Evolutionary conservation across 2,888 invertebrate species (phyloP).

Genomic region (Eupithecia tripunctaria): DNA sequence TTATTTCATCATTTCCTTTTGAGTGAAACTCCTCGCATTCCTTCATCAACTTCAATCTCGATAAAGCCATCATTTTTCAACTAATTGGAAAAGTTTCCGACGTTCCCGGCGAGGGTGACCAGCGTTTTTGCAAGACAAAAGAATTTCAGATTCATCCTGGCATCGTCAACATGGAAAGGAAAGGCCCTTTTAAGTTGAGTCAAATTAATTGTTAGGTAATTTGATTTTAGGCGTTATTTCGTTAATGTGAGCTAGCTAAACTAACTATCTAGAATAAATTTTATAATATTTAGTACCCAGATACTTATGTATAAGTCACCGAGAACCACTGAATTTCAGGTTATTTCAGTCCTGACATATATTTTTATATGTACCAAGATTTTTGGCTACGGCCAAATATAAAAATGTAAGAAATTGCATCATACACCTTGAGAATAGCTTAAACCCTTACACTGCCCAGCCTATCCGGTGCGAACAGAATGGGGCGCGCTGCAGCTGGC

Average conservation of each 20-base stretch:
- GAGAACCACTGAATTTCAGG: not conserved
- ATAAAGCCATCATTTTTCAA: slow-evolving; percentile 50
- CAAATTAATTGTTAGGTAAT: not conserved
- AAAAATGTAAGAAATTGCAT: not conserved
- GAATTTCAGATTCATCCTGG: not conserved
- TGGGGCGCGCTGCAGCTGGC: not conserved
- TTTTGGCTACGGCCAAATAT: not conserved
- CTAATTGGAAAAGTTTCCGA: slow-evolving; percentile 55
- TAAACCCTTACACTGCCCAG: not conserved
- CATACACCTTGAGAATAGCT: not conserved
- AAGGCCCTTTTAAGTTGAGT: not conserved
- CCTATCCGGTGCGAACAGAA: too few relatives aligned
- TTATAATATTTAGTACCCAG: not conserved
- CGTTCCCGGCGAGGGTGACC: slow-evolving; percentile 37
- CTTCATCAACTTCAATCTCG: slow-evolving; percentile 22
- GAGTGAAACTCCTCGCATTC: slow-evolving; percentile 2
- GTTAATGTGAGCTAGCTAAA: not conserved
- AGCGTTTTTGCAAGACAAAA: slow-evolving; percentile 21
- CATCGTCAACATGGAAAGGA: not conserved
- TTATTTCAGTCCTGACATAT: too few relatives aligned
- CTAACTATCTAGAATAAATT: too few relatives aligned
- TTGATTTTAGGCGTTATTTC: not conserved
- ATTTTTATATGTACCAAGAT: not conserved
- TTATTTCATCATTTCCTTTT: not conserved
- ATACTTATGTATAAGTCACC: not conserved